Evolutionary conservation across 2,113 vertebrate genomes (phyloP), one percentile per base, ranked within the genome.

Genomic region (Cromileptes altivelis): DNA sequence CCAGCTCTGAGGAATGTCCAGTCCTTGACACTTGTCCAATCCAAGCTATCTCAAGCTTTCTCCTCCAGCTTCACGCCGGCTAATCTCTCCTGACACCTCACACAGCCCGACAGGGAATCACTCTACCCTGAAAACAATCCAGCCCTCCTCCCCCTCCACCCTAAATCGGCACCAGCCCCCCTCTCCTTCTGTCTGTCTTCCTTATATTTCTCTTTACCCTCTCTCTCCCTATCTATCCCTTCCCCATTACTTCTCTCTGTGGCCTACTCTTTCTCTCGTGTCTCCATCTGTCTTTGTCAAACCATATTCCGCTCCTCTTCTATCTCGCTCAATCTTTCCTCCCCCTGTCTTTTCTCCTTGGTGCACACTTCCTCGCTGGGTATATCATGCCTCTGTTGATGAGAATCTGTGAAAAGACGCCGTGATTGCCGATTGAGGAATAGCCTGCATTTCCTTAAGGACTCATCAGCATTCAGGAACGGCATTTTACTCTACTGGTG

Each of bases 251-350:
- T 78, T 80, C 77, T 70, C 82, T 91, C 82, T 57, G 40, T 90
- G 87, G 89, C 87, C 73, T 65, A 81, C 85, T 87, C 90, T 91
- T 93, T 89, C 82, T 91, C 82, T 78, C 17, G 47, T 71, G 80
- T 90, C 89, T 91, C 90, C 92, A 95, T 95, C 88, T 81, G 89
- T 94, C 92, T 95, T 91, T 93, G 93, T 95, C 94, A 94, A 80
- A 83, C 62, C 55, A 53, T 77, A 92, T 93, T 80, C 88, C 14
- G 53, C 90, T 89, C 64, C 75, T 58, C 72, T 77, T 90, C 81
- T 86, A 78, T 93, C 90, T 90, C 57, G 60, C 81, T 85, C 89
- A 84, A 78, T 88, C 90, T 85, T 55, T 78, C 74, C 82, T 76
- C 89, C 55, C 67, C 57, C 57, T 69, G 70, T 88, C 86, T 85